Percentiles rank a stretch among this genome's conserved stretches.
Conservation (phyloP, 2,113 vertebrate genomes). For the Eidolon helvum region DNA sequence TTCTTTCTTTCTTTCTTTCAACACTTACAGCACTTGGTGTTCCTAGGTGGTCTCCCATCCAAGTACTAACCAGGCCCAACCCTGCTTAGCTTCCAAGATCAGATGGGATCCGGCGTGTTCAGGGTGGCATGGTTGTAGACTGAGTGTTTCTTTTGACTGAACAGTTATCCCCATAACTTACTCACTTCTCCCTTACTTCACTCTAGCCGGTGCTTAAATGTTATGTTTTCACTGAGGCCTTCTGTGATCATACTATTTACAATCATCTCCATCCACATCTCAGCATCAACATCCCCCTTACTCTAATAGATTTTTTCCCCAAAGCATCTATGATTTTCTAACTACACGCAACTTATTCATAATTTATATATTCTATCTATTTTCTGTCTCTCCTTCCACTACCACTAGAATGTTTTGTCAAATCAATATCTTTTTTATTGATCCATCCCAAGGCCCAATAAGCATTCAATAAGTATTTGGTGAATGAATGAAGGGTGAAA, state of each 20-base stretch:
- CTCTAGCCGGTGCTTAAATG: not conserved
- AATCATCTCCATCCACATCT: not conserved
- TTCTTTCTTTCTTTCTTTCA: too few species aligned
- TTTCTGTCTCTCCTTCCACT: not conserved
- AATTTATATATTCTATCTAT: not conserved
- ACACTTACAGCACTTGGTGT: too few species aligned
- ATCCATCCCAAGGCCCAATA: not conserved
- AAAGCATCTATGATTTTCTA: not conserved
- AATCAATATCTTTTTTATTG: not conserved
- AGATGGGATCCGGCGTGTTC: too few species aligned
- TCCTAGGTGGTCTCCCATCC: too few species aligned
- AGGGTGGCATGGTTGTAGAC: too few species aligned
- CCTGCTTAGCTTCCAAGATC: too few species aligned
- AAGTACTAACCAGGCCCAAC: too few species aligned
- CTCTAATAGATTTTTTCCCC: not conserved
- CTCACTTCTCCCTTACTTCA: not conserved
- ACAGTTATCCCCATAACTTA: not conserved
- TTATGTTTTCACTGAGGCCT: not conserved
- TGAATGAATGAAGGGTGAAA: not conserved
- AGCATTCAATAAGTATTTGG: not conserved
- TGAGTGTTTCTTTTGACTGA: not conserved
- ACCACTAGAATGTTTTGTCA: not conserved
- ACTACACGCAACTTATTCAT: not conserved
- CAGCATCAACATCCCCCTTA: not conserved
- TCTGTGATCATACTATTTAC: not conserved